phyloP scores from a whole-genome alignment of 2,797 vertebrate species.

The Intellagama lesueurii region DNA sequence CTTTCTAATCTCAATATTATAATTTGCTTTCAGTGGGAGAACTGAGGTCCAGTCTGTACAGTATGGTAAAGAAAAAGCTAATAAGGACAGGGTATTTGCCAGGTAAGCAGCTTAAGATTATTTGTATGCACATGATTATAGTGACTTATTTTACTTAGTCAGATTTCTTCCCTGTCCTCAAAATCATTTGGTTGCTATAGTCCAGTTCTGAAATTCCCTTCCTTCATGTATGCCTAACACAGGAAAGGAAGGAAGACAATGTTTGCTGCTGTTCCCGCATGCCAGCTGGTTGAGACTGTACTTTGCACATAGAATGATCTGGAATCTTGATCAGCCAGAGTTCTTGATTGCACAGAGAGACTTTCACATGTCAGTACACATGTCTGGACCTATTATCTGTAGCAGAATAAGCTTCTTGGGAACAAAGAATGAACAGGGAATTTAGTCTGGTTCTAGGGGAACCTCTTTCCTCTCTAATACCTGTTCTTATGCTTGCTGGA shows the following conservation, averaged over 20 bases:
- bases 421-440: neutral
- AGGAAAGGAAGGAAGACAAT: neutral
- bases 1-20: slow-evolving; percentile 45
- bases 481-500: neutral
- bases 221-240: neutral
- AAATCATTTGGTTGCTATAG: neutral
- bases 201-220: neutral
- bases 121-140: neutral
- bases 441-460: neutral
- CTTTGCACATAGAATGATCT: neutral
- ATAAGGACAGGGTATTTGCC: slow-evolving; percentile 96
- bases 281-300: neutral
- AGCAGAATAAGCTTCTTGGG: neutral
- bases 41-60: slow-evolving; percentile 98
- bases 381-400: neutral
- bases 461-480: neutral
- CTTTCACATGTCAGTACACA: neutral
- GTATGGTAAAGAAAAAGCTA: slow-evolving; percentile 97
- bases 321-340: neutral
- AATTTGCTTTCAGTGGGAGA: slow-evolving; percentile 86
- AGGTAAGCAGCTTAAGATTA: slow-evolving; percentile 82
- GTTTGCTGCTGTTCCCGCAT: neutral
- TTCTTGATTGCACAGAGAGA: neutral
- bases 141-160: neutral
- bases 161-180: neutral